Percentiles rank a stretch among this genome's conserved stretches.
Evolutionary conservation across 2,113 vertebrate genomes (phyloP).

Genomic region (Chascanopsetta lugubris): DNA sequence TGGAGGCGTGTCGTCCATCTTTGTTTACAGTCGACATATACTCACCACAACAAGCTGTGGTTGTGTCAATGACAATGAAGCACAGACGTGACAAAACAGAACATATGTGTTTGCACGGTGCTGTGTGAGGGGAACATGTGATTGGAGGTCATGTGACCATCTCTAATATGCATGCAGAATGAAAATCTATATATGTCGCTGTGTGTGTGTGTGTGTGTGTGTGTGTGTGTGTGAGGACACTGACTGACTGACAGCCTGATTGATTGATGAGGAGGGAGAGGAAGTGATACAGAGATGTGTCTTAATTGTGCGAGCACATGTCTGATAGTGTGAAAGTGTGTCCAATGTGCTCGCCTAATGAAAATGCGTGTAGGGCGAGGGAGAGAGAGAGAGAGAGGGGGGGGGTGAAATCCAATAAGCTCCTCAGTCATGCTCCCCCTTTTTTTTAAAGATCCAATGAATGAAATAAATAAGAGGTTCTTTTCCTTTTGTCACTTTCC

Average conservation of each 20-base stretch:
- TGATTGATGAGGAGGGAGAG: constrained; percentile 44
- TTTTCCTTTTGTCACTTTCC: constrained; percentile 56
- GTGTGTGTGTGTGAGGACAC: constrained; percentile 7
- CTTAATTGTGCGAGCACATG: constrained; percentile 45
- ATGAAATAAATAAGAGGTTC: constrained; percentile 69
- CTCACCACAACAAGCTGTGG: background rate
- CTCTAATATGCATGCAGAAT: constrained; percentile 13
- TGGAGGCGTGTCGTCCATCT: background rate
- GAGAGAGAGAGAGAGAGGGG: constrained; percentile 58
- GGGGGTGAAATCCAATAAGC: constrained; percentile 76
- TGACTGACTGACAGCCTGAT: constrained; percentile 14
- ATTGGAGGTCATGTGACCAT: constrained; percentile 16
- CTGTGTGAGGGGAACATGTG: background rate
- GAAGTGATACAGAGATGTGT: constrained; percentile 7
- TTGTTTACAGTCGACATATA: no score
- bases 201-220: constrained; percentile 3
- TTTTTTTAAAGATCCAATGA: constrained; percentile 69
- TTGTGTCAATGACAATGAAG: background rate
- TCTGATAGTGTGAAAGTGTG: constrained; percentile 60
- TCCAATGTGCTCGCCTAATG: constrained; percentile 65
- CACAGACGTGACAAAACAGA: background rate
- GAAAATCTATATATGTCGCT: constrained; percentile 21
- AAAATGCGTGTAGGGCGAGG: constrained; percentile 54
- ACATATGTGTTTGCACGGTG: background rate
- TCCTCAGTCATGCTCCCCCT: constrained; percentile 69